phyloP scores from a whole-genome alignment of 2,888 invertebrate species.

The Polyploca ridens region DNA sequence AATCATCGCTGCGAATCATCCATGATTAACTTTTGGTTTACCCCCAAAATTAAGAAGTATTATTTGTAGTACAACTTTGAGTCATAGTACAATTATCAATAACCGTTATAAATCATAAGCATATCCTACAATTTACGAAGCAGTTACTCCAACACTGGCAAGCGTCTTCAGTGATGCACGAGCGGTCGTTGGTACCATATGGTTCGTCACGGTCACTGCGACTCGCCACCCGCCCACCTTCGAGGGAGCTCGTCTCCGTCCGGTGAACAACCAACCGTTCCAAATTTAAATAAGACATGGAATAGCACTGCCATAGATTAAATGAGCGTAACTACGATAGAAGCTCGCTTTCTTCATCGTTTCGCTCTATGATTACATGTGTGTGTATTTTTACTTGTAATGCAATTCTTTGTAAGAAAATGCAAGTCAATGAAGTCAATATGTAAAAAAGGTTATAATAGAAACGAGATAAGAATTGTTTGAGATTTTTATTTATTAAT shows the following conservation, averaged over 20 bases:
- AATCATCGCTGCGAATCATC: too few species aligned
- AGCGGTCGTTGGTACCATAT: slow-evolving; percentile 49
- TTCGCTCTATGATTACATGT: slow-evolving; percentile 6
- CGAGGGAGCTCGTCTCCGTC: slow-evolving; percentile 45
- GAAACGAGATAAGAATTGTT: too few species aligned
- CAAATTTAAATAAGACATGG: slow-evolving; percentile 14
- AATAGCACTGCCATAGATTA: slow-evolving; percentile 12
- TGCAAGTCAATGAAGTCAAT: not conserved
- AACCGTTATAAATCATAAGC: not conserved
- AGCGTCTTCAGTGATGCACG: slow-evolving; percentile 5
- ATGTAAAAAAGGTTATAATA: too few species aligned
- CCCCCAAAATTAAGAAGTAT: too few species aligned
- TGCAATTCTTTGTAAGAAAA: not conserved
- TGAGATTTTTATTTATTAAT: too few species aligned
- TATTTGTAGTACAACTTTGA: not conserved
- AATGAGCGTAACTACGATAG: slow-evolving; percentile 11
- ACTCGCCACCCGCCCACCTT: slow-evolving; percentile 39
- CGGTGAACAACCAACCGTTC: slow-evolving; percentile 36
- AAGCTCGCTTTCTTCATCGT: slow-evolving; percentile 15
- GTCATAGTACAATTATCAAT: too few species aligned
- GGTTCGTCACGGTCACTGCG: slow-evolving; percentile 63
- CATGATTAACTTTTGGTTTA: too few species aligned
- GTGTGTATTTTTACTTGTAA: too few species aligned
- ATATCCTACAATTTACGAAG: slow-evolving; percentile 6
- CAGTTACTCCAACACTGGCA: not conserved